Evolutionary conservation across 2,888 invertebrate genomes (phyloP).

Genomic region (Stenoptilia bipunctidactyla): DNA sequence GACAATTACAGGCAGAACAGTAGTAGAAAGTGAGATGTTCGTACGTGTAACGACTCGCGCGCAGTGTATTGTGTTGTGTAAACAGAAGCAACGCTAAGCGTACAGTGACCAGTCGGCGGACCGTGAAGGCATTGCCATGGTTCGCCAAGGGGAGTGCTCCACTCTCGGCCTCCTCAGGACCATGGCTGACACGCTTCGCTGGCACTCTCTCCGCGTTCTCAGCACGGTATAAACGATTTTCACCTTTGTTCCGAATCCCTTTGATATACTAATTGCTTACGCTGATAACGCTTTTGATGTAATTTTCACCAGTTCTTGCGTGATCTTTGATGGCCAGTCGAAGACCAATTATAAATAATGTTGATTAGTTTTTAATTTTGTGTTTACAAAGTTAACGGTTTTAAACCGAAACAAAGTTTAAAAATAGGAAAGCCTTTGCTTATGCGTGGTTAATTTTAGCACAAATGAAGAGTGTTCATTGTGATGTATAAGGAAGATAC

Average conservation of each 20-base stretch:
- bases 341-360: too few relatives aligned
- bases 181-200: constrained; percentile 58
- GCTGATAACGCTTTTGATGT: too few relatives aligned
- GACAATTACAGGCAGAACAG: neutral
- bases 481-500: too few relatives aligned
- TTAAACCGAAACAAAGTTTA: too few relatives aligned
- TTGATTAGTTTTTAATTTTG: too few relatives aligned
- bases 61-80: constrained; percentile 28
- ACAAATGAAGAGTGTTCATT: too few relatives aligned
- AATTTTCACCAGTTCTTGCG: too few relatives aligned
- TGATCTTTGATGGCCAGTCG: constrained; percentile 7
- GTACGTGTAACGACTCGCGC: constrained; percentile 19
- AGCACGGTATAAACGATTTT: constrained; percentile 40
- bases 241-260: constrained; percentile 13
- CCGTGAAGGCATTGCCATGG: constrained; percentile 64
- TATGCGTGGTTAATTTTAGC: too few relatives aligned
- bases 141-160: constrained; percentile 58
- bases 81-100: constrained; percentile 20
- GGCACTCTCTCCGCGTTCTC: constrained; percentile 47
- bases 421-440: too few relatives aligned
- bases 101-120: constrained; percentile 61
- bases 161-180: constrained; percentile 54
- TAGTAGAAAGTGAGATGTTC: neutral
- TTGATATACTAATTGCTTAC: too few relatives aligned
- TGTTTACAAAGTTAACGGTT: too few relatives aligned